These are phyloP conservation scores for Mactromeris polynyma DNA, from an alignment of 2,888 invertebrate species.

Conservation along the genomic window DNA sequence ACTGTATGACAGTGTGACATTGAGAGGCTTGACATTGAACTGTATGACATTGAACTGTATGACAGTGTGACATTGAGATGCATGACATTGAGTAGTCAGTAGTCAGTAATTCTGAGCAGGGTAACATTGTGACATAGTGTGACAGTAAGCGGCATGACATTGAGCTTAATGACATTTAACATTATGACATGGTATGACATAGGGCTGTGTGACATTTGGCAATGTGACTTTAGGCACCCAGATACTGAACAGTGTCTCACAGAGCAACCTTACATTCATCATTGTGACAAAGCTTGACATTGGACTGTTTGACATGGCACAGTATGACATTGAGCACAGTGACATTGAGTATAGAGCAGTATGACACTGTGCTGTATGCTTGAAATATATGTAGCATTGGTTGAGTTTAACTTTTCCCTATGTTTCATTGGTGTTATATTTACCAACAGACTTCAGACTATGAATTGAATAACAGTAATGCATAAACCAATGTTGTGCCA, in stretches of 20 bases:
- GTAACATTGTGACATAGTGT: background rate
- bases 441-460: no score
- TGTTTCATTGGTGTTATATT: no score
- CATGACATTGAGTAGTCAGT: background rate
- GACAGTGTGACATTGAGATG: background rate
- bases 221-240: background rate
- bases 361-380: background rate
- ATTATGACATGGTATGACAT: background rate
- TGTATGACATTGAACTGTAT: background rate
- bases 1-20: background rate
- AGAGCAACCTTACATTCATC: background rate
- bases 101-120: background rate
- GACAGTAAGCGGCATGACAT: background rate
- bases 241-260: background rate
- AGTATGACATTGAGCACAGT: background rate
- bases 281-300: background rate
- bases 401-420: no score
- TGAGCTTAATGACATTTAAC: slow-evolving; percentile 9
- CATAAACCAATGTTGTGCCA: no score
- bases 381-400: background rate
- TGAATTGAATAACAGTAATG: no score
- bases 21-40: background rate
- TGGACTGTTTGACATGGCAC: background rate
- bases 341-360: background rate
- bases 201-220: background rate